These are phyloP conservation scores for Lontra canadensis DNA, from an alignment of 2,113 vertebrate species.

Conservation along the genomic window DNA sequence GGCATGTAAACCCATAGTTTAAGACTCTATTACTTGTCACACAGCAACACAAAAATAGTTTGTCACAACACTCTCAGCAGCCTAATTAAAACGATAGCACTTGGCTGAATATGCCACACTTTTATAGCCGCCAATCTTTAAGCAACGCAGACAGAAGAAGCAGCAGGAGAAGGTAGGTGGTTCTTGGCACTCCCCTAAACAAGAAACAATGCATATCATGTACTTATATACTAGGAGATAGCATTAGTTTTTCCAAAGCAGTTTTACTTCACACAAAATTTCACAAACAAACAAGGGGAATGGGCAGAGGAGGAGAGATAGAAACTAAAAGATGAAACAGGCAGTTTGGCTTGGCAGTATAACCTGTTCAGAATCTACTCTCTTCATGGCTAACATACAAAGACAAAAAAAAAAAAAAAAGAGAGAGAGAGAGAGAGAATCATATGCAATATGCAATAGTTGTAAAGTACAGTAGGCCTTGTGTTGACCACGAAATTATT, in stretches of 20 bases:
- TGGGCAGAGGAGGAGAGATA: background rate
- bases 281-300: slow-evolving; percentile 58
- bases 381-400: background rate
- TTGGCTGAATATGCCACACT: slow-evolving; percentile 58
- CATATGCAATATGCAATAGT: background rate
- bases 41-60: slow-evolving; percentile 43
- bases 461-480: background rate
- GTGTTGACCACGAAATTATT: background rate
- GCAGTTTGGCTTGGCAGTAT: background rate
- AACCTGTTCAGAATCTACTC: slow-evolving; percentile 2
- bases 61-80: slow-evolving; percentile 65
- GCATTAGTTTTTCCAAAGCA: slow-evolving; percentile 62
- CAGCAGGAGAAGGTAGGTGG: slow-evolving; percentile 77
- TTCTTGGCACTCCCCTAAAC: slow-evolving; percentile 73
- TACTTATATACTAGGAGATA: slow-evolving; percentile 55
- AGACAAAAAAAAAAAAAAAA: background rate
- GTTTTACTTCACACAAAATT: slow-evolving; percentile 51
- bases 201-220: slow-evolving; percentile 65
- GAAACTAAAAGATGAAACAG: slow-evolving; percentile 24
- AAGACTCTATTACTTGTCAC: slow-evolving; percentile 55
- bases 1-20: slow-evolving; percentile 28
- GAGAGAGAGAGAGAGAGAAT: background rate
- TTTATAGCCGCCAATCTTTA: slow-evolving; percentile 72
- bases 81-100: slow-evolving; percentile 61
- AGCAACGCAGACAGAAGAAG: slow-evolving; percentile 63